Conservation (phyloP, 2,888 invertebrate genomes). For the Drosophila limbata region DNA sequence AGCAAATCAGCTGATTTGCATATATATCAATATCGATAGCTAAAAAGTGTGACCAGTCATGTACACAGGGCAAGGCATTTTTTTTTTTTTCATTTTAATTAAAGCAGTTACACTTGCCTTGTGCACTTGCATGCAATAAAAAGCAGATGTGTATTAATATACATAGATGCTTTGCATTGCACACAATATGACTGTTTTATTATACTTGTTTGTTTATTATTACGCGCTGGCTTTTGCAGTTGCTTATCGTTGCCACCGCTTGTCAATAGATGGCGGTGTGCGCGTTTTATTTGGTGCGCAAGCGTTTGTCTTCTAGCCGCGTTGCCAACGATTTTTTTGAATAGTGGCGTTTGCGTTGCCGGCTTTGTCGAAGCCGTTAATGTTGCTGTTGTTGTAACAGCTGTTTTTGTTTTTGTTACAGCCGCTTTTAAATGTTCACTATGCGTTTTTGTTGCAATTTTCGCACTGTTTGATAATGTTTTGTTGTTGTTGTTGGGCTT, state of each 20-base stretch:
- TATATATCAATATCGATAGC: constrained; percentile 50
- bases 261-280: constrained; percentile 84
- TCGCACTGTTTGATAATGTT: constrained; percentile 43
- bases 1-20: constrained; percentile 61
- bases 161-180: constrained; percentile 22
- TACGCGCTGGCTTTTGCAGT: constrained; percentile 47
- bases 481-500: constrained; percentile 30
- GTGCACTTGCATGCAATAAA: constrained; percentile 29
- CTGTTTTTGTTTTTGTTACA: constrained; percentile 39
- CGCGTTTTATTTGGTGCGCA: constrained; percentile 84
- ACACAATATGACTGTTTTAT: background rate
- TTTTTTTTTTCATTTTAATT: background rate
- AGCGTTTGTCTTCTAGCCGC: constrained; percentile 77
- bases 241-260: constrained; percentile 81
- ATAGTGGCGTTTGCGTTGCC: constrained; percentile 48
- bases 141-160: constrained; percentile 12
- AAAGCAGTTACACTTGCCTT: constrained; percentile 12
- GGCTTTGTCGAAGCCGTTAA: constrained; percentile 46
- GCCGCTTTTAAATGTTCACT: constrained; percentile 37
- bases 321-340: constrained; percentile 69
- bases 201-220: constrained; percentile 30
- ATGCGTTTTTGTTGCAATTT: constrained; percentile 53
- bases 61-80: constrained; percentile 38
- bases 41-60: constrained; percentile 45
- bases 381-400: constrained; percentile 22